phyloP scores from a whole-genome alignment of 2,888 invertebrate species.

The Dendrolimus pini region DNA sequence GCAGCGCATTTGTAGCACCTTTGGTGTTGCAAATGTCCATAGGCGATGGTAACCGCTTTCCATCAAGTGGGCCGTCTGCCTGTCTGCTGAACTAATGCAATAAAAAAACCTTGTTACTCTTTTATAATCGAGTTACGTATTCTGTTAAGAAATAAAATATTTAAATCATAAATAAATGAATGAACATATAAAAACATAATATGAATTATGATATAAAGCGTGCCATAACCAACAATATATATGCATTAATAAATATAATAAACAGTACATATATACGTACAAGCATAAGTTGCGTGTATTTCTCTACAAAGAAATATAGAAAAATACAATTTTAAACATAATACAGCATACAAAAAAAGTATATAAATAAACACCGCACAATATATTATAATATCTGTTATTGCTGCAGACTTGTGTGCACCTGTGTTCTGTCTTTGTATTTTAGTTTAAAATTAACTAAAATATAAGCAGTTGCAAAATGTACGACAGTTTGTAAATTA shows the following conservation, averaged over 20 bases:
- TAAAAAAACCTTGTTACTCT: background rate
- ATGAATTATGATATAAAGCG: background rate
- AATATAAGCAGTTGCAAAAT: no score
- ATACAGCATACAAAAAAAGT: conserved; percentile 6
- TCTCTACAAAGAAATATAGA: conserved; percentile 18
- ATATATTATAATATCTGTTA: conserved; percentile 2
- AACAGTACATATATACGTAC: conserved; percentile 18
- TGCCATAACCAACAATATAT: conserved; percentile 9
- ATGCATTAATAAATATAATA: conserved; percentile 2
- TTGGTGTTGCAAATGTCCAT: background rate
- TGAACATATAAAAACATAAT: background rate
- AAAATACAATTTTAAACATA: conserved; percentile 9
- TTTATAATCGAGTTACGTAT: background rate
- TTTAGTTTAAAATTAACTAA: background rate
- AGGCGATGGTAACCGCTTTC: background rate
- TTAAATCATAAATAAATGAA: background rate
- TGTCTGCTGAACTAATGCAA: background rate
- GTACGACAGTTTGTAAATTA: no score
- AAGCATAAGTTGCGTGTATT: conserved; percentile 15
- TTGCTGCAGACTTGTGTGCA: conserved; percentile 24
- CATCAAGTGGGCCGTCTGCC: background rate
- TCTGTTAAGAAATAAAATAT: background rate
- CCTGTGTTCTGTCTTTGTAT: conserved; percentile 36
- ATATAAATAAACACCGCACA: conserved; percentile 7
- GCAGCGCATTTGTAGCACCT: no score